These are phyloP conservation scores for Heliconius sara DNA, from an alignment of 2,888 invertebrate species.

Conservation along the genomic window DNA sequence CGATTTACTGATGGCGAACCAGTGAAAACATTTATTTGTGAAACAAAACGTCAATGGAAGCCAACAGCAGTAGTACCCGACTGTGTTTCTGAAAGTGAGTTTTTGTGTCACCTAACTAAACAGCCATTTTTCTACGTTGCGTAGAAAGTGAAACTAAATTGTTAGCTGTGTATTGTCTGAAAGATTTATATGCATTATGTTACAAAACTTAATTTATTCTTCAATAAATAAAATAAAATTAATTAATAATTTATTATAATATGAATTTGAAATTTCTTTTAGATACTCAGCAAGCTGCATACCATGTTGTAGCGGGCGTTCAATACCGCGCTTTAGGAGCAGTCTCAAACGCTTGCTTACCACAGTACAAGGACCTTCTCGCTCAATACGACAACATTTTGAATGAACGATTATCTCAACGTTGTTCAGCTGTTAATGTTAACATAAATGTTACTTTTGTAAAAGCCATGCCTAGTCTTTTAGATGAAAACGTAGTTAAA, in stretches of 20 bases:
- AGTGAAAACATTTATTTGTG: conserved; percentile 93
- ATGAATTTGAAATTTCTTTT: conserved; percentile 50
- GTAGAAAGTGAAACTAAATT: too few relatives aligned
- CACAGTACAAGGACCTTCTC: conserved; percentile 92
- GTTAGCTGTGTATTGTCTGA: too few relatives aligned
- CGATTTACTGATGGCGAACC: conserved; percentile 96
- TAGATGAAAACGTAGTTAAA: conserved; percentile 94
- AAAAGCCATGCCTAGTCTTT: conserved; percentile 89
- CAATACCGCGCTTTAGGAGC: conserved; percentile 95
- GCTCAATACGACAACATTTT: conserved; percentile 91
- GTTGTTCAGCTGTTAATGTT: conserved; percentile 97
- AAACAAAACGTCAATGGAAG: conserved; percentile 91
- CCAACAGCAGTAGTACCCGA: conserved; percentile 96
- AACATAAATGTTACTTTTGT: conserved; percentile 97
- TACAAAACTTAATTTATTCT: too few relatives aligned
- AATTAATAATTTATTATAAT: too few relatives aligned
- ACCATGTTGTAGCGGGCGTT: conserved; percentile 93
- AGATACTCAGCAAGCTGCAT: conserved; percentile 97
- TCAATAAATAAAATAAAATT: too few relatives aligned
- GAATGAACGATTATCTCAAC: conserved; percentile 92
- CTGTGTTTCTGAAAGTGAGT: conserved; percentile 95
- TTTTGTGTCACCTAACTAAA: background rate
- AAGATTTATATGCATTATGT: too few relatives aligned
- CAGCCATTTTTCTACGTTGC: background rate
- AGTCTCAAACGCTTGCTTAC: conserved; percentile 91